Evolutionary conservation across 2,888 invertebrate genomes (phyloP).

Genomic region (Ellobium chinense): DNA sequence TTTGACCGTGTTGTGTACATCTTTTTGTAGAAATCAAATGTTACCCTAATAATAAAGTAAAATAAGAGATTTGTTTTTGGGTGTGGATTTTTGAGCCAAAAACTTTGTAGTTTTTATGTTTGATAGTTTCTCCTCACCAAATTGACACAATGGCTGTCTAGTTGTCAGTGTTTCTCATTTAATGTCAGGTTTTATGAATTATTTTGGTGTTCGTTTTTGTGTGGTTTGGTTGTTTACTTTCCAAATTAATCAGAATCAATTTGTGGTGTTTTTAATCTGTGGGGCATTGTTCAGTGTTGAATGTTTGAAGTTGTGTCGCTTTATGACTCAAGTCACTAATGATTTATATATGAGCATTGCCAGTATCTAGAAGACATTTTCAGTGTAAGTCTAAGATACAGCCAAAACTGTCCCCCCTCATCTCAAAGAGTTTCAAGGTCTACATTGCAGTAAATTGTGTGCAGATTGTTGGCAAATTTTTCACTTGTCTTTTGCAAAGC

Average conservation of each 20-base stretch:
- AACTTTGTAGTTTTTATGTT: not conserved
- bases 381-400: too few relatives aligned
- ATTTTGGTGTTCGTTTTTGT: slow-evolving; percentile 22
- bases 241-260: slow-evolving; percentile 6
- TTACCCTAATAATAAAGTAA: too few relatives aligned
- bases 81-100: not conserved
- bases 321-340: slow-evolving; percentile 1
- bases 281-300: slow-evolving; percentile 39
- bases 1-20: not conserved
- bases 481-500: too few relatives aligned
- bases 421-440: too few relatives aligned
- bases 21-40: too few relatives aligned
- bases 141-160: slow-evolving; percentile 8
- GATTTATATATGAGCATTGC: not conserved
- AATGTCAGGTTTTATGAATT: slow-evolving; percentile 2
- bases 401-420: not conserved
- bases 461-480: too few relatives aligned
- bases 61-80: not conserved
- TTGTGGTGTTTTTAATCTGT: not conserved
- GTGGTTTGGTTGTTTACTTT: slow-evolving; percentile 14
- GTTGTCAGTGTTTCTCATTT: not conserved
- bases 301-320: slow-evolving; percentile 42
- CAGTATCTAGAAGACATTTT: too few relatives aligned
- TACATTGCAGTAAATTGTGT: too few relatives aligned
- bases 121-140: slow-evolving; percentile 8